These are phyloP conservation scores for Otus scops DNA, from an alignment of 2,797 vertebrate genomes.

Conservation along the genomic window DNA sequence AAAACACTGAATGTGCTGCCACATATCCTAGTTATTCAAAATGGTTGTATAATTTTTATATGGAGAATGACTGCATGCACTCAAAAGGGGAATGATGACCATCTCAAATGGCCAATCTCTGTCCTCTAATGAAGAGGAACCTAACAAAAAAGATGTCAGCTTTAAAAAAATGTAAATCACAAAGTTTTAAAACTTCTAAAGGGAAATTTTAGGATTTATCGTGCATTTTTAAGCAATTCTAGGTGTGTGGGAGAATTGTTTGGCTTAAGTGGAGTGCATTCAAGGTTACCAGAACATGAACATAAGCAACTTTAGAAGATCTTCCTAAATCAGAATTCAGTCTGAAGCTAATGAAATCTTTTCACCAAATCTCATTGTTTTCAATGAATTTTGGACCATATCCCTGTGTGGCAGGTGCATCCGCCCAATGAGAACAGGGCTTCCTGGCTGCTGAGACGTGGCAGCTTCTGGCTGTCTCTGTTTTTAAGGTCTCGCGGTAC, in stretches of 20 bases:
- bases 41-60: neutral
- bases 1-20: neutral
- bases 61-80: neutral
- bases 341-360: neutral
- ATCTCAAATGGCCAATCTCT: neutral
- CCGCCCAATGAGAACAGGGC: too few species aligned
- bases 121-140: neutral
- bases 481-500: too few species aligned
- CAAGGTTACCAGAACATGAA: neutral
- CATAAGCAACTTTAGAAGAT: neutral
- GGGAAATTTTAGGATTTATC: neutral
- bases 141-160: accelerated
- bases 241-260: accelerated
- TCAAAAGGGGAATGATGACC: neutral
- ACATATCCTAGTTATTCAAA: neutral
- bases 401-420: too few species aligned
- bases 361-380: neutral
- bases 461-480: too few species aligned
- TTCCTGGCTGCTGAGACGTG: too few species aligned
- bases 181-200: neutral
- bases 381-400: neutral
- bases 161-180: neutral
- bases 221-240: neutral
- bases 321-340: neutral
- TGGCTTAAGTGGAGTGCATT: neutral